phyloP scores from a whole-genome alignment of 1,140 invertebrate species.

The Hydropsyche tenuis region DNA sequence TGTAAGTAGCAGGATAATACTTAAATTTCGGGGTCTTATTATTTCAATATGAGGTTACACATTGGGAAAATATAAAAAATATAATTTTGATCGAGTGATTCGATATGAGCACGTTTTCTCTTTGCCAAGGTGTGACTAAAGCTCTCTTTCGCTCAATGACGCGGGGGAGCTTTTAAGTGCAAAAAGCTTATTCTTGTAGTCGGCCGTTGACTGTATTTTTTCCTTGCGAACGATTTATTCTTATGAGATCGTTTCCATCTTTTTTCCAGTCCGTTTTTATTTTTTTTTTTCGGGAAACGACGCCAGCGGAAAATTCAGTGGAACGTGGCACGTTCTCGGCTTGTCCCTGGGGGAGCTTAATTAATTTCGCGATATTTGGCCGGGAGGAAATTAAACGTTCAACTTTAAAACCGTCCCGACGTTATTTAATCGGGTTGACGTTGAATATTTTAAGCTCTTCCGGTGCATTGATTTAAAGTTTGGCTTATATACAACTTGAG shows the following conservation, averaged over 20 bases:
- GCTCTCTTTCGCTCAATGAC: no score
- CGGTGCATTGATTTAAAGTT: constrained; percentile 7
- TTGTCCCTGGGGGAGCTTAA: constrained; percentile 21
- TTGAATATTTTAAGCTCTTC: neutral
- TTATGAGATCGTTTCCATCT: constrained; percentile 12
- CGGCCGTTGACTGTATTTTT: constrained; percentile 35
- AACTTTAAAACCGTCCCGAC: constrained; percentile 18
- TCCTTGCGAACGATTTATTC: constrained; percentile 38
- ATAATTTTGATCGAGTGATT: no score
- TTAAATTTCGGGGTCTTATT: no score
- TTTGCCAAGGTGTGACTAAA: no score
- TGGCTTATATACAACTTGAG: no score
- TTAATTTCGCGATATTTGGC: constrained; percentile 40
- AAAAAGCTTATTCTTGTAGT: constrained; percentile 44
- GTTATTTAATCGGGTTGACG: constrained; percentile 16
- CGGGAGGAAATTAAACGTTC: constrained; percentile 26
- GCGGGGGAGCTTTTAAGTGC: neutral
- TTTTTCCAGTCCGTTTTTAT: constrained; percentile 38
- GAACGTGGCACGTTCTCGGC: neutral
- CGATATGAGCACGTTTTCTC: no score
- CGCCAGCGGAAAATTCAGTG: neutral
- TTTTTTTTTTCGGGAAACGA: neutral
- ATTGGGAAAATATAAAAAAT: no score
- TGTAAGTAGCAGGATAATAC: no score
- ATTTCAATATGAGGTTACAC: no score